These are phyloP conservation scores for Prorops nasuta DNA, from an alignment of 1,140 invertebrate genomes.

Conservation along the genomic window DNA sequence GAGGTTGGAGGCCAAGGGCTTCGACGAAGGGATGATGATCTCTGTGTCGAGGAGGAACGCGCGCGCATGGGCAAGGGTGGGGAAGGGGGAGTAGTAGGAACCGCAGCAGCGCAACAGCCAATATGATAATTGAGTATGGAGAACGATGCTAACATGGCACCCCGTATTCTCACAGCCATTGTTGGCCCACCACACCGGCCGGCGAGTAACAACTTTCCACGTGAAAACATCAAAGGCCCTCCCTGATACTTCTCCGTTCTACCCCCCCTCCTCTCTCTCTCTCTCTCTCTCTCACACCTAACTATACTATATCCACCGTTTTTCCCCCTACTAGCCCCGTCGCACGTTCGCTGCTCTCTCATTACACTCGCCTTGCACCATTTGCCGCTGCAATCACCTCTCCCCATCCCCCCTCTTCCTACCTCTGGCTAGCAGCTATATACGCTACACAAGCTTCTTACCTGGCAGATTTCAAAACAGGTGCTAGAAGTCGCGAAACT, in stretches of 20 bases:
- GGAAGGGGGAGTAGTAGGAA: too few species aligned
- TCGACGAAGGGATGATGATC: too few species aligned
- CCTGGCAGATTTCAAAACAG: too few species aligned
- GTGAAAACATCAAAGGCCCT: slow-evolving; percentile 22
- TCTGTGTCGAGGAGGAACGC: too few species aligned
- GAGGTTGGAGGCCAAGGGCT: slow-evolving; percentile 13
- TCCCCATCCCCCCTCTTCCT: background rate
- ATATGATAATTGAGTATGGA: slow-evolving; percentile 43
- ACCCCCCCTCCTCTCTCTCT: background rate
- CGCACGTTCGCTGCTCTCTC: slow-evolving; percentile 3
- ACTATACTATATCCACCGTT: too few species aligned
- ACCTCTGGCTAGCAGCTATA: background rate
- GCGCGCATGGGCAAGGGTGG: too few species aligned
- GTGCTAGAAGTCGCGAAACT: too few species aligned
- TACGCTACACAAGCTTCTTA: background rate
- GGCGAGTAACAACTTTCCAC: slow-evolving; percentile 22
- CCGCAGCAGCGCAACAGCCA: slow-evolving; percentile 35
- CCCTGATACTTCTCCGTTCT: background rate
- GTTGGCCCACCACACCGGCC: too few species aligned
- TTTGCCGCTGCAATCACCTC: too few species aligned
- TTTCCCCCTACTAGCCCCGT: slow-evolving; percentile 8
- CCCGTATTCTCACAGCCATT: too few species aligned
- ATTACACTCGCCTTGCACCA: too few species aligned
- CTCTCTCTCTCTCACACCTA: background rate
- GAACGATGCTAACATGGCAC: slow-evolving; percentile 39